Evolutionary conservation across 2,113 vertebrate genomes (phyloP), one percentile per base, ranked within the genome.

Genomic region (Corapipo altera): DNA sequence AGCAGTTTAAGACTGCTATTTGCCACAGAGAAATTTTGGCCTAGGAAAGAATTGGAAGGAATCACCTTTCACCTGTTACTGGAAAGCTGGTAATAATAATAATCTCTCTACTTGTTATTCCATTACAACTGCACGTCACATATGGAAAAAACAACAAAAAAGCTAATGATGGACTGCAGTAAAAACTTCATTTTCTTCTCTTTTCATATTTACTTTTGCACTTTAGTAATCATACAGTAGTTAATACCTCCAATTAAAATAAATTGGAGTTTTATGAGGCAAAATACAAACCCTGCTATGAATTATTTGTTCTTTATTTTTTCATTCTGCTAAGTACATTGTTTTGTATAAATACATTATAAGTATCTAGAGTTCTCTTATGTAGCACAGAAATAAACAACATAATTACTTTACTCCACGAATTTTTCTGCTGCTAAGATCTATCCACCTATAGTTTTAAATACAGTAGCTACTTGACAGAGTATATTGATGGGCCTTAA

Each of bases 401-500:
- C 32, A 23, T 24, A 32, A 83, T 84, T 59, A 46, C 10, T 74
- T 76, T 80, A 48, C 15, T 41, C 71, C 67, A 76, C 5, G 26
- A 66, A 4, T 52, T 92, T 93, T 83, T 95, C 75, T 35, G n/a
- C 14, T 37, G 37, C 24, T 81, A 88, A 88, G 22, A 15, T 74
- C 51, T 76, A 46, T 54, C 48, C 52, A 95, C 82, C 93, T 92
- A 65, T 74, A 62, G 24, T 85, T 94, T 92, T 71, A 86, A 91
- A 80, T 32, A 44, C 15, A 3, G 61, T 82, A 92, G 80, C 88
- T 84, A 67, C 69, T 95, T 91, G 92, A 90, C 88, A 78, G 79
- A 71, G 48, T 64, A 27, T 94, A 93, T 85, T 89, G 66, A 95
- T 71, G 79, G 49, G 44, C 52, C 86, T 94, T 95, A 90, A 95